phyloP scores from a whole-genome alignment of 2,888 invertebrate species.

The Metellina segmentata region DNA sequence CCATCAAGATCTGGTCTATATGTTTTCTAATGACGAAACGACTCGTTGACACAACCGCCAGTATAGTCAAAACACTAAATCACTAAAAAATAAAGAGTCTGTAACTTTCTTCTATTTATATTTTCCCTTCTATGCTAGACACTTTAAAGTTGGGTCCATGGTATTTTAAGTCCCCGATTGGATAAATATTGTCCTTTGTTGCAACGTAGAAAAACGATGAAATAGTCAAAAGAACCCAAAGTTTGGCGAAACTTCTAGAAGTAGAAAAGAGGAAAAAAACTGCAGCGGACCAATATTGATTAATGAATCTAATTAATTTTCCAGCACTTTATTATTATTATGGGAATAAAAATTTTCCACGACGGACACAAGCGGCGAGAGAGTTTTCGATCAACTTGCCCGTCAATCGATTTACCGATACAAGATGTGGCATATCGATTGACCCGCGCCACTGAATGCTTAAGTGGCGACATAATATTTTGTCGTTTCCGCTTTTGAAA shows the following conservation, averaged over 20 bases:
- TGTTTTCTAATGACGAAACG: no score
- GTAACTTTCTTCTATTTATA: no score
- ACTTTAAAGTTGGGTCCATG: background rate
- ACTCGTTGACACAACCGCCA: no score
- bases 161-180: background rate
- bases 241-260: background rate
- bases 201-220: background rate
- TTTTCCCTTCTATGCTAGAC: no score
- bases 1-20: no score
- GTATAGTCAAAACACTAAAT: no score
- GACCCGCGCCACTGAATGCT: conserved; percentile 12
- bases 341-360: conserved; percentile 12
- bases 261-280: background rate
- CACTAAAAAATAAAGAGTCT: no score
- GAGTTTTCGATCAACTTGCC: background rate
- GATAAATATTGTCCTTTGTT: background rate
- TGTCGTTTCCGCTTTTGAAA: conserved; percentile 45
- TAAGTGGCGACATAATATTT: conserved; percentile 48
- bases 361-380: background rate
- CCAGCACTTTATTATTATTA: background rate
- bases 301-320: conserved; percentile 36
- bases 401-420: conserved; percentile 48
- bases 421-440: conserved; percentile 48
- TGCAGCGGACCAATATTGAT: conserved; percentile 15
- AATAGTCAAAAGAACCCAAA: background rate